Evolutionary conservation across 2,113 vertebrate genomes (phyloP), one percentile per base, ranked within the genome.

Genomic region (Cromileptes altivelis): DNA sequence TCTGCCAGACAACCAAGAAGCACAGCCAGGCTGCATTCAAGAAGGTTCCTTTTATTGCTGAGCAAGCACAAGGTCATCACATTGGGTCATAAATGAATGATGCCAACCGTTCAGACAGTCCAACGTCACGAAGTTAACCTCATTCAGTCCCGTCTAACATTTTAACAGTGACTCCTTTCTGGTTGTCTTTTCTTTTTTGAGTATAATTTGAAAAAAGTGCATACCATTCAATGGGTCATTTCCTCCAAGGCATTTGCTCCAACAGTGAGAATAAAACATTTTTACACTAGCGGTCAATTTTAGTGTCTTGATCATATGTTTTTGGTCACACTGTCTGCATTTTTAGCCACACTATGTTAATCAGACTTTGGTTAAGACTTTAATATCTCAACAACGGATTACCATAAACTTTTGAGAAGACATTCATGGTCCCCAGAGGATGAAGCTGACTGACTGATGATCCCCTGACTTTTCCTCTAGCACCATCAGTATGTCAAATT

Each of bases 1-100:
- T 52, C 50, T 75, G 64, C 63, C 79, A 81, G 62, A 40, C 62
- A 84, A 17, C 47, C 52, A 68, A 56, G 23, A 15, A 40, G 15
- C 64, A 61, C 25, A 72, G 27, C 12, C 55, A 52, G 55, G 23
- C 72, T 71, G 61, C n/a, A 71, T 61, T 65, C 30, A 77, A n/a
- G 10, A 60, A 52, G 7, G 4, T 30, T 65, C 8, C 30, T 67
- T 78, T 19, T 55, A 8, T 33, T 78, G 72, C 72, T 81, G 81
- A 85, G 23, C 40, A 56, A 80, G 68, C 47, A 70, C 30, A 74
- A 71, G 53, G 55, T 37, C 60, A 75, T 68, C 7, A 49, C 69
- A 42, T 50, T 0, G 2, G 10, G 12, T 64, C 49, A 33, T 42
- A 60, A 30, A 72, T 40, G 10, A 70, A 72, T 55, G 21, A 57